Conservation (phyloP, 1,140 invertebrate species). For the Drosophila funebris region DNA sequence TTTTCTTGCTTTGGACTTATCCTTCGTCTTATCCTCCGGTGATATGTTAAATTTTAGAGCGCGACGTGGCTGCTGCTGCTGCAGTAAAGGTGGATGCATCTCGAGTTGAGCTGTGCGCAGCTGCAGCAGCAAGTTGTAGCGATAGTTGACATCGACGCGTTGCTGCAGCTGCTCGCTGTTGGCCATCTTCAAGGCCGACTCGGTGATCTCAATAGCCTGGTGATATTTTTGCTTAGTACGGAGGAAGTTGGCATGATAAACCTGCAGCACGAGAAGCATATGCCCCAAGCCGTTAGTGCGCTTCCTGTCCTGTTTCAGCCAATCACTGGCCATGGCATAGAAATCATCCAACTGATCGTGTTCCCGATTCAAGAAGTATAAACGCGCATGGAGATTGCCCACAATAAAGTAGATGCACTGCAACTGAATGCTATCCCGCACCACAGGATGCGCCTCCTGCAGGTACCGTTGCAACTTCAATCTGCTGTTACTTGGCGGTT, state of each 20-base stretch:
- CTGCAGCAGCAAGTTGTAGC: conserved; percentile 54
- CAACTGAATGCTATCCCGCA: conserved; percentile 38
- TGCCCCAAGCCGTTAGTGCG: conserved; percentile 3
- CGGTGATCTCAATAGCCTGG: conserved; percentile 40
- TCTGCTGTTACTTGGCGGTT: background rate
- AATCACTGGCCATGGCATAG: conserved; percentile 49
- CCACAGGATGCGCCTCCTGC: background rate
- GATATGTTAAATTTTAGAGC: conserved; percentile 51
- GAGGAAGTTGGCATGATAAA: conserved; percentile 49
- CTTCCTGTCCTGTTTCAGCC: conserved; percentile 25
- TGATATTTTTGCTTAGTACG: conserved; percentile 27
- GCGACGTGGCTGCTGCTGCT: conserved; percentile 1
- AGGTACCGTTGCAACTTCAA: conserved; percentile 45
- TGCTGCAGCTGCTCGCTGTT: background rate
- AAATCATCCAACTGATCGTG: conserved; percentile 62
- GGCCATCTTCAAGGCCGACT: conserved; percentile 18
- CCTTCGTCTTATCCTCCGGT: conserved; percentile 45
- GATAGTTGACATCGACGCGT: conserved; percentile 50
- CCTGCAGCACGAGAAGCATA: conserved; percentile 50
- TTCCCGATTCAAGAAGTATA: conserved; percentile 58
- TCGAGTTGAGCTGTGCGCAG: conserved; percentile 40
- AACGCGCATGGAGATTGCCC: conserved; percentile 66
- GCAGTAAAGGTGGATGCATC: conserved; percentile 6
- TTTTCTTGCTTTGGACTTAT: conserved; percentile 1
- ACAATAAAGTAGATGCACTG: conserved; percentile 55